These are phyloP conservation scores for Ormyrus thymus DNA, from an alignment of 2,888 invertebrate genomes.

Conservation along the genomic window DNA sequence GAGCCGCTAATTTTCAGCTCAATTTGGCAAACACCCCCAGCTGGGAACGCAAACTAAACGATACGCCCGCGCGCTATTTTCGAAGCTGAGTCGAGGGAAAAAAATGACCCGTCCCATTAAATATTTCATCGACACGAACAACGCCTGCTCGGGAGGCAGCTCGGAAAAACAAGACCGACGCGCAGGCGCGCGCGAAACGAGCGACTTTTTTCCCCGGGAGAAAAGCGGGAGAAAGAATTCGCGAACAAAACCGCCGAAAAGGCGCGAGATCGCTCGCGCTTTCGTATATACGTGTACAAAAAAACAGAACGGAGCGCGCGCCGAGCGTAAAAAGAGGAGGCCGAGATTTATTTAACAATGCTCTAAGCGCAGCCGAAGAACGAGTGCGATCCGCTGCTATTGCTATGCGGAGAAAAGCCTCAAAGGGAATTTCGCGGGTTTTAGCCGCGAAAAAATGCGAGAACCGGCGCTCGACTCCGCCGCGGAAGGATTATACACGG, in stretches of 20 bases:
- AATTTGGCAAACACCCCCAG: no score
- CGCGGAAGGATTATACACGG: conserved; percentile 32
- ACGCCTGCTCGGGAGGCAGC: background rate
- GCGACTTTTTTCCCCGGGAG: background rate
- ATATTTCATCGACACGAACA: conserved; percentile 17
- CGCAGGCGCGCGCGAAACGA: background rate
- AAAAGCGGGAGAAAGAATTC: background rate
- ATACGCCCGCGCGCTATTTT: background rate
- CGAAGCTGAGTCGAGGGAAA: background rate
- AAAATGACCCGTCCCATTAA: background rate
- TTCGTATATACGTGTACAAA: background rate
- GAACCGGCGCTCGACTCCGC: conserved; percentile 1
- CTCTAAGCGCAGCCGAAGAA: conserved; percentile 19
- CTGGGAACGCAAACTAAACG: background rate
- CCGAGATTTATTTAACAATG: conserved; percentile 31
- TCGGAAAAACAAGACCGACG: background rate
- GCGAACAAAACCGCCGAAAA: background rate
- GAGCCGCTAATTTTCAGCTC: no score
- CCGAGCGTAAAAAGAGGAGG: background rate
- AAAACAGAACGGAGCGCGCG: conserved; percentile 7
- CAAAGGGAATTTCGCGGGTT: conserved; percentile 46
- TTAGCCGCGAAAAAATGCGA: conserved; percentile 40
- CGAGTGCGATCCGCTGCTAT: conserved; percentile 22
- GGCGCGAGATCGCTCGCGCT: background rate
- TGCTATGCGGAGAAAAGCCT: conserved; percentile 7